Base-by-base conservation (phyloP, 2,888 invertebrate species). In the Ormyrus labotus region DNA sequence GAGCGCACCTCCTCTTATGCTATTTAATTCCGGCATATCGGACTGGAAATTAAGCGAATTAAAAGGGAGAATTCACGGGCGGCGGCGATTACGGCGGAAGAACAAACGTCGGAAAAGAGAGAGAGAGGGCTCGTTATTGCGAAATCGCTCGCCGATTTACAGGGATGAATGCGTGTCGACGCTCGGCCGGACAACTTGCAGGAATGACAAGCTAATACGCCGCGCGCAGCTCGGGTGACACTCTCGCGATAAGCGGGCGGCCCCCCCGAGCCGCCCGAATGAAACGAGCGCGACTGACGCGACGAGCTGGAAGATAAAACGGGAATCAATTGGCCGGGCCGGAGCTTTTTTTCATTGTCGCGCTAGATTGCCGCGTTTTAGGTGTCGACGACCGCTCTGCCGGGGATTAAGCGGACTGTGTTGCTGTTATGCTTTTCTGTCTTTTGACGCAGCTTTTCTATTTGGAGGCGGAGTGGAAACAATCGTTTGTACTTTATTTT, bases 31-130 rank as follows among this genome's bases (percentile, higher is more conserved):
- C 4, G 45, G 45, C 53, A 67, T 67, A 67, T 67, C 53, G 19
- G 68, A 11, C 11, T 48, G 11, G 13, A 70, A 60, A 60, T 70
- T 19, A 70, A 70, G 70, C 70, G 34, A 70, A 70, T 60, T 70
- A 70, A 70, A 60, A 70, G 48, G 60, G 34, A 51, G 34, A 60
- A 70, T 58, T 19, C 50, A 19, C 51, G 70, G 51, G 9, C 70
- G 70, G 57, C 57, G 55, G 11, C 70, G 70, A 70, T 70, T 68
- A 11, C 34, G 60, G 67, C 67, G 34, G 67, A 67, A 34, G 2
- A 53, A 68, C 68, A 68, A 34, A 34, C 34, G 34, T 34, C 34
- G 34, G 34, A 34, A 68, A 68, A 68, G 68, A 34, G 70, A 60
- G 60, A 70, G 53, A 34, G 53, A 13, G 3, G 6, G 48, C 69